Evolutionary conservation across 2,797 vertebrate species (phyloP), one percentile per base, ranked within the genome.

Genomic region (Decapterus maruadsi): DNA sequence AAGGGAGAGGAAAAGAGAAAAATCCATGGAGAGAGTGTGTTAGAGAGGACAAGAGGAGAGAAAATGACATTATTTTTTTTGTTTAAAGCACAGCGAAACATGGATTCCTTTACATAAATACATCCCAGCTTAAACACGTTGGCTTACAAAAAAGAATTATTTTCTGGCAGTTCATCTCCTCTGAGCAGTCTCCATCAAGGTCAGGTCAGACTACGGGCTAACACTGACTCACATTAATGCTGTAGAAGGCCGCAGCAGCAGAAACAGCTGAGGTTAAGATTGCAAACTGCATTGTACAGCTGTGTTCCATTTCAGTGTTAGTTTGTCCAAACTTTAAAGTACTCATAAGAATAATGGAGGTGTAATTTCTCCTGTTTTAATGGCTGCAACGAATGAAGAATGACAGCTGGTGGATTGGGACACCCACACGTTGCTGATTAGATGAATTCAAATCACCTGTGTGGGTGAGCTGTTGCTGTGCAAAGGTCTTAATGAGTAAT

Each of bases 1-100:
- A 83, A 72, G 43, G 20, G 72, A 70, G 66, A 72, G 63, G 57
- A 72, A 62, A 83, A 66, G 34, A 72, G 54, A 78, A 72, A 75
- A 75, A 78, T 72, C 76, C 68, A 71, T 16, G 42, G 54, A 67
- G 48, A 79, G 59, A 63, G 77, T 57, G 56, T 54, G 56, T 69
- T 53, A 68, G 17, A 56, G 53, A 78, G 54, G 57, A 77, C 42
- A 61, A 55, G 59, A 34, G 17, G 50, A 19, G 43, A 54, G 51
- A 74, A 55, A 48, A 55, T n/a, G 77, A 77, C 42, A 42, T 29
- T 42, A 38, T 29, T 42, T 62, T 46, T 55, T 31, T 54, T 42
- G 20, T 45, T 63, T 50, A 29, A 58, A 60, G 26, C 22, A 42
- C 12, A 68, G 42, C 43, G 12, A 78, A 51, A 66, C 54, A n/a